Conservation (phyloP, 2,113 vertebrate species). For the Rhegmatorhina hoffmannsi region DNA sequence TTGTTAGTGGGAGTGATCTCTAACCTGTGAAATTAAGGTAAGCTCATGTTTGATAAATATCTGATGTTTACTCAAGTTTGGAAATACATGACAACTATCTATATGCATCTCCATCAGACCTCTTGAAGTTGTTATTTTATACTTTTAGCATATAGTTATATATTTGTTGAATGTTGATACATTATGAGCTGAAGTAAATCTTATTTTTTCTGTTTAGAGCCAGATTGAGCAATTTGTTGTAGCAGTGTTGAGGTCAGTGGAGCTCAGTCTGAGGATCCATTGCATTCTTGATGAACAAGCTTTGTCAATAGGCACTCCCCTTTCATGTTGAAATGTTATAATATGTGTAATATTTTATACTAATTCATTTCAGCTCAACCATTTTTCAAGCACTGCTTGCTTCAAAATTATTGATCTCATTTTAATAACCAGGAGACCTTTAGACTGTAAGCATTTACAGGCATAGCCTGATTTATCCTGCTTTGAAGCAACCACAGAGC, state of each 20-base stretch:
- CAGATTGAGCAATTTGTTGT: background rate
- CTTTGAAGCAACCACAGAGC: background rate
- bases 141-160: background rate
- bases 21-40: background rate
- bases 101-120: background rate
- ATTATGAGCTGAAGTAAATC: background rate
- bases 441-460: background rate
- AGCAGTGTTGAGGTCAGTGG: background rate
- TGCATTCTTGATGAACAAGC: background rate
- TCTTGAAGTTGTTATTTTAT: background rate
- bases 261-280: background rate
- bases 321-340: background rate
- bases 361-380: background rate
- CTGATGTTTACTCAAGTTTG: background rate
- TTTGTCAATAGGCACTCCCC: background rate
- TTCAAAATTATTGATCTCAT: constrained; percentile 2
- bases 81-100: background rate
- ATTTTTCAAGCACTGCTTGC: background rate
- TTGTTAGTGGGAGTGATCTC: background rate
- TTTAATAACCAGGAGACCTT: constrained; percentile 6
- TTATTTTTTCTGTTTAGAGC: background rate
- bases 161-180: background rate
- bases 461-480: background rate
- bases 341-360: background rate
- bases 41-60: constrained; percentile 2